Percentiles rank a stretch among this genome's conserved stretches.
phyloP scores from a whole-genome alignment of 2,797 vertebrate genomes.

The Macroramphosus scolopax region DNA sequence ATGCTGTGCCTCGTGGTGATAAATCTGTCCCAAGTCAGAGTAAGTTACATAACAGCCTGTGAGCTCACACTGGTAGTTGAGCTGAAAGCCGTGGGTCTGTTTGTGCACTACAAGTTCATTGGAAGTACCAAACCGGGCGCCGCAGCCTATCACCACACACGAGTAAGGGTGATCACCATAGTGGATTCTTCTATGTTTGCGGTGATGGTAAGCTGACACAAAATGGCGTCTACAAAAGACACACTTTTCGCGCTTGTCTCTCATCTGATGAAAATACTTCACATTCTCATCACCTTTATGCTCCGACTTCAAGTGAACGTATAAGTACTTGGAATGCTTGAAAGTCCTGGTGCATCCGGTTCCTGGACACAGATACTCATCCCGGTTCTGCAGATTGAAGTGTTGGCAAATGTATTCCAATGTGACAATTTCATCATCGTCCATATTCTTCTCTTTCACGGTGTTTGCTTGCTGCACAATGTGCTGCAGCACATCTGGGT shows the following conservation, averaged over 20 bases:
- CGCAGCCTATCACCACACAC: slow-evolving; percentile 89
- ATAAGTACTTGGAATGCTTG: slow-evolving; percentile 96
- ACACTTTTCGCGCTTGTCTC: slow-evolving; percentile 93
- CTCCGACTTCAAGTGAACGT: slow-evolving; percentile 92
- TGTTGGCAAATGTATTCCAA: slow-evolving; percentile 88
- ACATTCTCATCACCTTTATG: slow-evolving; percentile 90
- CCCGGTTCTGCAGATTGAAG: slow-evolving; percentile 89
- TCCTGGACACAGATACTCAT: slow-evolving; percentile 92
- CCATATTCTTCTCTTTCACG: slow-evolving; percentile 60
- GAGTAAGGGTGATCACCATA: slow-evolving; percentile 86
- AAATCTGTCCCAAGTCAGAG: slow-evolving; percentile 92
- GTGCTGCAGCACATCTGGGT: slow-evolving; percentile 76
- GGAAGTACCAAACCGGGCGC: slow-evolving; percentile 84
- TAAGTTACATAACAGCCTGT: slow-evolving; percentile 92
- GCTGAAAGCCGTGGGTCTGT: slow-evolving; percentile 87
- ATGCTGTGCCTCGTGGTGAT: slow-evolving; percentile 97
- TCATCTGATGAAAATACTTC: slow-evolving; percentile 93
- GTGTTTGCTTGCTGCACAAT: slow-evolving; percentile 74
- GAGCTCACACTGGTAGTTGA: slow-evolving; percentile 90
- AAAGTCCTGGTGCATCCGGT: slow-evolving; percentile 88
- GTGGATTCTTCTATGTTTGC: slow-evolving; percentile 88
- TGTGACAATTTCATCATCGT: slow-evolving; percentile 82
- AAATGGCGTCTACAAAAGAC: slow-evolving; percentile 92
- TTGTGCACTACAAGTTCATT: slow-evolving; percentile 94
- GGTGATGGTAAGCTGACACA: slow-evolving; percentile 88